phyloP scores from a whole-genome alignment of 2,888 invertebrate genomes.

The Dexiosoma caninum region DNA sequence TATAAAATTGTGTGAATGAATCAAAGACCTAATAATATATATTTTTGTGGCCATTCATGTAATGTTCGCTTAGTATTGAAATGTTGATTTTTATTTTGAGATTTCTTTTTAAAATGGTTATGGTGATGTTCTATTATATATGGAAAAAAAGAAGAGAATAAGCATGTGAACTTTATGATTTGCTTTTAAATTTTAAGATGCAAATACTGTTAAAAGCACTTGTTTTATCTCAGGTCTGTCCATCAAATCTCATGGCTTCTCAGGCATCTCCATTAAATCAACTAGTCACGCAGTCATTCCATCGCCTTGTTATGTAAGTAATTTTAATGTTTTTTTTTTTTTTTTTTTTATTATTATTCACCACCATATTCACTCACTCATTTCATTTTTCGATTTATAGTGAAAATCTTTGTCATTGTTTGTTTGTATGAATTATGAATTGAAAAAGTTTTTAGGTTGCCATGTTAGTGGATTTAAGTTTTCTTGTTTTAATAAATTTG shows the following conservation, averaged over 20 bases:
- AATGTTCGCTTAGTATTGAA: not conserved
- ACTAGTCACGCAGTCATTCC: slow-evolving; percentile 33
- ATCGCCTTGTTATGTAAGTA: not conserved
- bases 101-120: slow-evolving; percentile 51
- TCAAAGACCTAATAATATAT: not conserved
- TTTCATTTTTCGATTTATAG: not conserved
- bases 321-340: not conserved
- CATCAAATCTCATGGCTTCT: slow-evolving; percentile 36
- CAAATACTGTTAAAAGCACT: slow-evolving; percentile 56
- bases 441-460: not conserved
- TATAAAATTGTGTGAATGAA: slow-evolving; percentile 16
- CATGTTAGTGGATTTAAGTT: slow-evolving; percentile 4
- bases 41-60: slow-evolving; percentile 8
- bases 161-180: slow-evolving; percentile 37
- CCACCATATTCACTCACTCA: slow-evolving; percentile 17
- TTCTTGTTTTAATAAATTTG: slow-evolving; percentile 59
- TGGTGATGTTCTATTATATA: not conserved
- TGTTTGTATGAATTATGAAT: slow-evolving; percentile 6
- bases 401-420: slow-evolving; percentile 54
- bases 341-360: not conserved
- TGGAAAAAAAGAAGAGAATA: not conserved
- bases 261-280: not conserved
- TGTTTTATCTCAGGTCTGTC: slow-evolving; percentile 61
- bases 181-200: slow-evolving; percentile 23
- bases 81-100: slow-evolving; percentile 24